Evolutionary conservation across 2,113 vertebrate genomes (phyloP).

Genomic region (Xiphophorus maculatus): DNA sequence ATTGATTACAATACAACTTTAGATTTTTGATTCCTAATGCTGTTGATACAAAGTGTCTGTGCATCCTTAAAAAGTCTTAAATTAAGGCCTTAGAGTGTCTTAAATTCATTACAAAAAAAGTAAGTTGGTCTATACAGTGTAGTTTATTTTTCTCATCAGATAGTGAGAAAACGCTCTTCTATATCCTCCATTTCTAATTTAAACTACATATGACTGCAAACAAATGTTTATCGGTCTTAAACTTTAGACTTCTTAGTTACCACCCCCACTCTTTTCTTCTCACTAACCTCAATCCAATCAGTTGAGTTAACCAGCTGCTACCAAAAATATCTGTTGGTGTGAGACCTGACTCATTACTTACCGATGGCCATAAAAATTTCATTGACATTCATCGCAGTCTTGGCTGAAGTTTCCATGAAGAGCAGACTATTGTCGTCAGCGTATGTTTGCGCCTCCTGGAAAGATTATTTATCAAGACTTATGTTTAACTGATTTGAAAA

Average conservation of each 20-base stretch:
- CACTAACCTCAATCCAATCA: not conserved
- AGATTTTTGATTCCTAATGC: too few relatives aligned
- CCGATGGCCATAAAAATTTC: constrained; percentile 99
- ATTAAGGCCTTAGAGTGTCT: too few relatives aligned
- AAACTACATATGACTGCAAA: too few relatives aligned
- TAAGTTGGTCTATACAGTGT: too few relatives aligned
- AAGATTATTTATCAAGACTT: not conserved
- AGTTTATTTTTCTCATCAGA: too few relatives aligned
- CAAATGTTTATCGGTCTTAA: too few relatives aligned
- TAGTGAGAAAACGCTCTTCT: too few relatives aligned
- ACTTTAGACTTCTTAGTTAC: not conserved
- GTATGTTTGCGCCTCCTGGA: constrained; percentile 92
- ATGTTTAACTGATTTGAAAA: not conserved
- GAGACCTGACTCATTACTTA: constrained; percentile 55
- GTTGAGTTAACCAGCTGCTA: not conserved
- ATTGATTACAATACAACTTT: too few relatives aligned
- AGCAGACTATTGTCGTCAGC: constrained; percentile 96
- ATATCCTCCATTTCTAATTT: too few relatives aligned
- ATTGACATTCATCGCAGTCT: constrained; percentile 96
- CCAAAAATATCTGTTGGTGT: not conserved
- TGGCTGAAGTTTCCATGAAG: constrained; percentile 98
- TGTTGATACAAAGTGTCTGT: too few relatives aligned
- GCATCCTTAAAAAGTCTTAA: too few relatives aligned
- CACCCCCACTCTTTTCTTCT: not conserved
- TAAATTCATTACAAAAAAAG: too few relatives aligned